Evolutionary conservation across 2,113 vertebrate genomes (phyloP).

Genomic region (Leptobrachium ailaonicum): DNA sequence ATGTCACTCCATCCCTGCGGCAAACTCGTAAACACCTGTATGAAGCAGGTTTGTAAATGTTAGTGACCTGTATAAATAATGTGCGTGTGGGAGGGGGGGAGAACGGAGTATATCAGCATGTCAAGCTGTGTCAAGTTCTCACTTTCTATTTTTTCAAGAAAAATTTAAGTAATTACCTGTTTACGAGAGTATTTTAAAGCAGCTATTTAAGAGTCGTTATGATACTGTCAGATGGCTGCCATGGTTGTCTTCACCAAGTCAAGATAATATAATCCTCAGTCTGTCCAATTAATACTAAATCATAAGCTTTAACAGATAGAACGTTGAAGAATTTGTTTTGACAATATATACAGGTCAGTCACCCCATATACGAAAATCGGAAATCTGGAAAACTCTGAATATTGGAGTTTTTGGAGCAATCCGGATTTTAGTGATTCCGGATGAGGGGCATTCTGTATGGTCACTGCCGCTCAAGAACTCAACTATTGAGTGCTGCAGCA

Average conservation of each 20-base stretch:
- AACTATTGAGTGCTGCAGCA: too few species aligned
- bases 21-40: slow-evolving; percentile 40
- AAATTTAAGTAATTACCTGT: slow-evolving; percentile 23
- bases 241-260: too few species aligned
- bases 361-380: too few species aligned
- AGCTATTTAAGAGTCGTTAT: slow-evolving; percentile 5
- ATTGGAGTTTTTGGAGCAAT: too few species aligned
- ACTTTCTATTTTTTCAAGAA: slow-evolving; percentile 14
- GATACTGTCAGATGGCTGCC: slow-evolving; percentile 1
- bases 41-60: slow-evolving; percentile 25
- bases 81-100: not conserved
- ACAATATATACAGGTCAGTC: too few species aligned
- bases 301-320: too few species aligned
- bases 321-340: too few species aligned
- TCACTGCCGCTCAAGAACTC: too few species aligned
- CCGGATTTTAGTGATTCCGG: too few species aligned
- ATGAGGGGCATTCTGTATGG: too few species aligned
- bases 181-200: slow-evolving; percentile 20
- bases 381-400: too few species aligned
- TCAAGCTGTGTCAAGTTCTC: slow-evolving; percentile 28
- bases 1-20: slow-evolving; percentile 24
- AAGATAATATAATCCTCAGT: not conserved
- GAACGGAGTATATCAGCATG: not conserved
- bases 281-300: too few species aligned
- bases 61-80: slow-evolving; percentile 26